Percentiles rank a stretch among this genome's conserved stretches.
These are phyloP conservation scores for Phalera bucephala DNA, from an alignment of 2,888 invertebrate genomes.

Conservation along the genomic window DNA sequence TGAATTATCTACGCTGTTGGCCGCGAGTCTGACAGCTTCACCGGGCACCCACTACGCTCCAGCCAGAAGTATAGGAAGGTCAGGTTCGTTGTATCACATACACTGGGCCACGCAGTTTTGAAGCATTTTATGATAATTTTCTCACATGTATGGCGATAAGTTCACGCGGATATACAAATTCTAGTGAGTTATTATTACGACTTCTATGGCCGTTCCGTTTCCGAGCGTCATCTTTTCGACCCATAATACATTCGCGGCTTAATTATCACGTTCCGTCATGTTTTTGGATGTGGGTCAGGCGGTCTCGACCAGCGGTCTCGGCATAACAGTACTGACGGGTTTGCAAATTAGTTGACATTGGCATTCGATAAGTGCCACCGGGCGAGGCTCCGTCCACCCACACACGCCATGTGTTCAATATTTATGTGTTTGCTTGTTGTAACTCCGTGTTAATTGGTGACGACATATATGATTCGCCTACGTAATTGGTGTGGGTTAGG, in stretches of 20 bases:
- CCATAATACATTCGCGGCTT: conserved; percentile 21
- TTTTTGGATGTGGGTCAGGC: conserved; percentile 56
- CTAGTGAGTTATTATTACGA: too few relatives aligned
- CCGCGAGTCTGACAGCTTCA: too few relatives aligned
- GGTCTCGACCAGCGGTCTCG: conserved; percentile 30
- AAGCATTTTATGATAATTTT: too few relatives aligned
- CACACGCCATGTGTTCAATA: conserved; percentile 20
- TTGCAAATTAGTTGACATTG: conserved; percentile 76
- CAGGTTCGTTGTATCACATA: too few relatives aligned
- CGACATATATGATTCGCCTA: conserved; percentile 1
- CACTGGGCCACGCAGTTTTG: too few relatives aligned
- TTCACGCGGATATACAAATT: too few relatives aligned
- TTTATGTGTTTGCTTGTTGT: conserved; percentile 1
- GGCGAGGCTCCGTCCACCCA: conserved; percentile 27
- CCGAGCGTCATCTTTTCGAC: too few relatives aligned
- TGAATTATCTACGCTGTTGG: too few relatives aligned
- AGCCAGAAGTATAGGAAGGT: too few relatives aligned
- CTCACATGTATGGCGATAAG: too few relatives aligned
- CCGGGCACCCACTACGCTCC: too few relatives aligned
- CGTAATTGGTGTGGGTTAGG: neutral
- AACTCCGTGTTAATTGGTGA: conserved; percentile 1
- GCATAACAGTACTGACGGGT: conserved; percentile 64
- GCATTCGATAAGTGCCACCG: conserved; percentile 54
- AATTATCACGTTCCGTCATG: conserved; percentile 37
- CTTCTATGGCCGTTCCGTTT: too few relatives aligned